phyloP scores from a whole-genome alignment of 2,113 vertebrate species.

The Caracal caracal region DNA sequence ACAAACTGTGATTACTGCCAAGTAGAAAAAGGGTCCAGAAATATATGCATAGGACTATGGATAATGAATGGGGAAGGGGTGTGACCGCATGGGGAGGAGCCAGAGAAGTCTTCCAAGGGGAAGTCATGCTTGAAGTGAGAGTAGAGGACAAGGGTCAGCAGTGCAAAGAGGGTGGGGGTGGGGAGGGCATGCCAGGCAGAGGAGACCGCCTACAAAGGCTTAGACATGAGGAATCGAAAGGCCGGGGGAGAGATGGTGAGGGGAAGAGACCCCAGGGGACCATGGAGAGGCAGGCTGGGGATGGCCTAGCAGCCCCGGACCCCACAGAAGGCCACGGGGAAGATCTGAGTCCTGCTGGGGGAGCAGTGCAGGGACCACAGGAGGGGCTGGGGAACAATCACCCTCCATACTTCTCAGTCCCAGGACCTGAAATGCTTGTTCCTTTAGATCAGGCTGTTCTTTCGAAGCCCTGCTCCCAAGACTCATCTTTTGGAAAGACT shows the following conservation, averaged over 20 bases:
- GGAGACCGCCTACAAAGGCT: fast-evolving
- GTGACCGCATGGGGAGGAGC: no score
- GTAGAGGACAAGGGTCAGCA: background rate
- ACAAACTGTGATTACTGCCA: background rate
- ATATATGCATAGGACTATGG: background rate
- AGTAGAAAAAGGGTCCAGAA: background rate
- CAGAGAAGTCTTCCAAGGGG: background rate
- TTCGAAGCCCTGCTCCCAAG: background rate
- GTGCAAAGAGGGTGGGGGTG: background rate
- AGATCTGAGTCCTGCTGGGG: background rate
- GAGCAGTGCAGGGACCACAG: fast-evolving
- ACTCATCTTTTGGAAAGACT: background rate
- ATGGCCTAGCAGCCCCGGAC: background rate
- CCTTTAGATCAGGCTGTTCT: background rate
- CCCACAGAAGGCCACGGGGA: background rate
- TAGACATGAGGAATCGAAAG: background rate
- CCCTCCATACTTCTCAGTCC: background rate
- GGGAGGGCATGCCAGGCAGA: background rate
- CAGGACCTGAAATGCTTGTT: background rate
- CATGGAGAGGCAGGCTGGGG: background rate
- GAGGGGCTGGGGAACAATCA: background rate
- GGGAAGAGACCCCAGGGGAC: background rate
- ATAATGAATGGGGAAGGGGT: background rate
- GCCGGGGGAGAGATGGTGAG: background rate
- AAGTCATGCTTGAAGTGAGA: background rate